Base-by-base conservation (phyloP, 2,888 invertebrate species). In the Apamea epomidion region DNA sequence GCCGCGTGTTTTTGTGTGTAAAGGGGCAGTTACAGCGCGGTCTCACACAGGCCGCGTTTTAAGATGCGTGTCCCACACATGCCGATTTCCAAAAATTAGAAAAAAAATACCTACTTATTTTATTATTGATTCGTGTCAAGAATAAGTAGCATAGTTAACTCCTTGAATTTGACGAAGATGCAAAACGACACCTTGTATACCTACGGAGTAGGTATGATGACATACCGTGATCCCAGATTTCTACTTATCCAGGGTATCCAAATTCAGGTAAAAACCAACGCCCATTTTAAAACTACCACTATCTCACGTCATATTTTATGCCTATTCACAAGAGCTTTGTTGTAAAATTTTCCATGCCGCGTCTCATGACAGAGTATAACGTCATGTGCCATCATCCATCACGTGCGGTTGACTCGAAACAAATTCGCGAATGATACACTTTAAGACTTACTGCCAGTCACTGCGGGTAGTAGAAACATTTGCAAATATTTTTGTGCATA, bases 301-400 rank as follows among this genome's bases (percentile, higher is more conserved):
- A 58, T 10, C 54, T 18, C 25, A 51, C 32, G 16, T 72, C 54
- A 80, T 62, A 85, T 80, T 82, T 72, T 42, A 48, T 37, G 45
- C 62, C 60, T 54, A 83, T 88, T 78, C 81, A 83, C 75, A 70
- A 74, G 69, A 81, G 71, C 70, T 71, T 74, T 68, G 82, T 79
- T 76, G 91, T 90, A 93, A 93, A 91, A 78, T 78, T 92, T 94
- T 93, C 93, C 92, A 90, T 80, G 82, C 87, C 82, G 84, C 89
- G 87, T 89, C 88, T 88, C 83, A 90, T 91, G 76, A 90, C 87
- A 88, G 87, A 81, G 75, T 78, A 74, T 78, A 76, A 88, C 88
- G 85, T 90, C 91, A 90, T 83, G 87, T 91, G 86, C 90, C 92
- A 90, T 90, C 87, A 94, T 94, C 92, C 91, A 94, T 94, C 94